Conservation (phyloP, 2,113 vertebrate genomes). For the Astatotilapia flaviijosephi region DNA sequence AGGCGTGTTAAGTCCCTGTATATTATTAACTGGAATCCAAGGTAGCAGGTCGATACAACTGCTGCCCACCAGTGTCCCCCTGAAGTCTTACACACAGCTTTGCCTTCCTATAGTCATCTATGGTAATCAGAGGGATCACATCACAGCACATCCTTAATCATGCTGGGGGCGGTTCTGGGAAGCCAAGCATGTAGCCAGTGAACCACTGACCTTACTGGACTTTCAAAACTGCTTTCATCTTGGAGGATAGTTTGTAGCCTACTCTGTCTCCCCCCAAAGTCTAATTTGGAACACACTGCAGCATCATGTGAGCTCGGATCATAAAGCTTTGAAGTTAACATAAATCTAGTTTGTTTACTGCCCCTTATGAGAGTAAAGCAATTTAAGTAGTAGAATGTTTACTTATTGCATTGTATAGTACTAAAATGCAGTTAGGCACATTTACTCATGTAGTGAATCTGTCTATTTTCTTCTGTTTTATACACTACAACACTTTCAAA, state of each 20-base stretch:
- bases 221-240: conserved; percentile 42
- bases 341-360: neutral
- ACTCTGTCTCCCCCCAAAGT: neutral
- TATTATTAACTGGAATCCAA: conserved; percentile 64
- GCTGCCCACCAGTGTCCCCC: conserved; percentile 55
- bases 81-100: conserved; percentile 55
- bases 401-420: neutral
- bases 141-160: conserved; percentile 64
- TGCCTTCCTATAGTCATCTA: conserved; percentile 36
- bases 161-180: conserved; percentile 49
- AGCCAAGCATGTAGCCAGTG: conserved; percentile 22
- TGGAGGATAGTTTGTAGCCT: neutral
- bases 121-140: conserved; percentile 62
- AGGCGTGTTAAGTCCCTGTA: conserved; percentile 58
- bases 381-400: neutral
- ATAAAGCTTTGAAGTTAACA: neutral
- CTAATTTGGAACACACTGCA: neutral
- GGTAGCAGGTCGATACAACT: conserved; percentile 57
- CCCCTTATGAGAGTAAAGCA: neutral
- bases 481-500: neutral
- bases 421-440: neutral
- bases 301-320: neutral
- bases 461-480: neutral
- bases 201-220: conserved; percentile 34
- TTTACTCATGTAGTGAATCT: neutral